Evolutionary conservation across 2,113 vertebrate genomes (phyloP).

Genomic region (Gavialis gangeticus): DNA sequence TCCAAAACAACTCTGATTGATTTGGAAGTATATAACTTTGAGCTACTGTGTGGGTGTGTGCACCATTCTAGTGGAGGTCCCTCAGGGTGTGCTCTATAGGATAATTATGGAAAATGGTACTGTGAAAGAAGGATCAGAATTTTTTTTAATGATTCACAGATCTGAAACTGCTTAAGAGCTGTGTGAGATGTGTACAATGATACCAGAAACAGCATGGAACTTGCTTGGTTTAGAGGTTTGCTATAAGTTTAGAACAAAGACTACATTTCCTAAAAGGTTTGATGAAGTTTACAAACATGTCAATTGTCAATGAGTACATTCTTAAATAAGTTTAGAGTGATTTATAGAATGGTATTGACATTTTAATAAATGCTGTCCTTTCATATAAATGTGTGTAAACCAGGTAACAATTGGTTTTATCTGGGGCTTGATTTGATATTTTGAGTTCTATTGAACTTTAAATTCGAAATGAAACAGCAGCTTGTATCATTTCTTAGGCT

Average conservation of each 20-base stretch:
- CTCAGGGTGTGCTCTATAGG: not conserved
- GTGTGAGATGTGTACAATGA: not conserved
- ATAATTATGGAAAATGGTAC: not conserved
- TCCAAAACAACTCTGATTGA: not conserved
- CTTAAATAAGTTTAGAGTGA: not conserved
- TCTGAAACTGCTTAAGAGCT: not conserved
- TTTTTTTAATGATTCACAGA: not conserved
- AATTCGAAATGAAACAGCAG: not conserved
- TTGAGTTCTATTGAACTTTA: not conserved
- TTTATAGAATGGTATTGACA: not conserved
- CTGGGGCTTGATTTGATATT: not conserved
- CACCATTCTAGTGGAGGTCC: not conserved
- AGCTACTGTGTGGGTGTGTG: not conserved
- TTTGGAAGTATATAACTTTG: not conserved
- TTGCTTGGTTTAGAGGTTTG: not conserved
- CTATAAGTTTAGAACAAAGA: slow-evolving; percentile 12
- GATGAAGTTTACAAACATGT: not conserved
- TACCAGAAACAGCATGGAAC: not conserved
- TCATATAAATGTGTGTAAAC: accelerated
- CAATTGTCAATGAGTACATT: not conserved
- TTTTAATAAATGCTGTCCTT: not conserved
- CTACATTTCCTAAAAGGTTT: accelerated
- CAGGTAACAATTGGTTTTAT: not conserved
- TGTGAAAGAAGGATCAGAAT: not conserved
- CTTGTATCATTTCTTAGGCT: accelerated